Conservation (phyloP, 2,113 vertebrate species). For the Chiloscyllium plagiosum region DNA sequence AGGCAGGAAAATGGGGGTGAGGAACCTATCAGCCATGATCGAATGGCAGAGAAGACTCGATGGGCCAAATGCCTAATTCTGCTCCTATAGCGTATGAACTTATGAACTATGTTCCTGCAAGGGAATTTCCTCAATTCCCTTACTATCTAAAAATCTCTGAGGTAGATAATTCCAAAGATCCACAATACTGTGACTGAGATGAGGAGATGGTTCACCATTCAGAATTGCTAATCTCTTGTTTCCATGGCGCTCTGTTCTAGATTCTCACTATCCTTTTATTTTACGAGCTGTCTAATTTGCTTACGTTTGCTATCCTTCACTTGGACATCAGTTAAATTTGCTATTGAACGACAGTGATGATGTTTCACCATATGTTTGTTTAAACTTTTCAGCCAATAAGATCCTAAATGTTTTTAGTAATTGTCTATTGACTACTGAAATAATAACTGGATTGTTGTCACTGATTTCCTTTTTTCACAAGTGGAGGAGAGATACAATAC, state of each 20-base stretch:
- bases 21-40: too few species aligned
- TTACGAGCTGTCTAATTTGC: background rate
- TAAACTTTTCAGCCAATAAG: background rate
- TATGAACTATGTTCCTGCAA: background rate
- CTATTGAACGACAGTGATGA: background rate
- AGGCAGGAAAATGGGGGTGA: too few species aligned
- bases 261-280: background rate
- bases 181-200: background rate
- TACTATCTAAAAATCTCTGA: background rate
- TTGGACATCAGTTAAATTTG: background rate
- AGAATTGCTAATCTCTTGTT: background rate
- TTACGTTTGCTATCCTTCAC: background rate
- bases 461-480: background rate
- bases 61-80: too few species aligned
- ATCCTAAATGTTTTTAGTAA: background rate
- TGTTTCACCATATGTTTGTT: background rate
- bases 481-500: background rate
- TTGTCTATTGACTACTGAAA: background rate
- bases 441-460: background rate
- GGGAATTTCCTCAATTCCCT: background rate
- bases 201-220: background rate
- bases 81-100: too few species aligned
- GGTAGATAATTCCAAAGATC: too few species aligned
- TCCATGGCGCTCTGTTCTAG: too few species aligned
- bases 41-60: too few species aligned